phyloP scores from a whole-genome alignment of 1,140 invertebrate genomes.

The Scylla paramamosain region DNA sequence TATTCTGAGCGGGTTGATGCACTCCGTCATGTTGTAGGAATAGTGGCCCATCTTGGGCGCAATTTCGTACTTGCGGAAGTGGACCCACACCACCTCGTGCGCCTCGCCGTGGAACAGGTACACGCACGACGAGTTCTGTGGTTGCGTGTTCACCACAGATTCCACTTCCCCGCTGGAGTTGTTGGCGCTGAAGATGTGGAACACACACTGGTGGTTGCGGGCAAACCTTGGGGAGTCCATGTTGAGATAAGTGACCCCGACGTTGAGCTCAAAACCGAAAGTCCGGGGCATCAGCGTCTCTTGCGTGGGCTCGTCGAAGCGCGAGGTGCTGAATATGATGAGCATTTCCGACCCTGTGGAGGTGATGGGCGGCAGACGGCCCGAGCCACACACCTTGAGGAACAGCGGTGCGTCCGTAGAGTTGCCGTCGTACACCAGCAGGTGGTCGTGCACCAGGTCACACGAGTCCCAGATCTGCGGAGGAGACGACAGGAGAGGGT shows the following conservation, averaged over 20 bases:
- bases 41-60: conserved; percentile 78
- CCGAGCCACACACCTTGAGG: conserved; percentile 93
- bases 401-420: conserved; percentile 93
- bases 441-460: conserved; percentile 92
- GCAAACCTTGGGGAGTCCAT: conserved; percentile 80
- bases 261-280: conserved; percentile 93
- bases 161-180: conserved; percentile 88
- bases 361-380: conserved; percentile 89
- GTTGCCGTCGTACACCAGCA: conserved; percentile 94
- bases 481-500: not conserved
- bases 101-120: conserved; percentile 90
- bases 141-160: conserved; percentile 89
- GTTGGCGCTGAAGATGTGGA: conserved; percentile 89
- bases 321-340: conserved; percentile 94
- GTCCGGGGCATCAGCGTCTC: conserved; percentile 83
- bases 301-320: conserved; percentile 89
- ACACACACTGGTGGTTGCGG: conserved; percentile 91
- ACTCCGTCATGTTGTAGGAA: conserved; percentile 82
- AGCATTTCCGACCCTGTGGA: conserved; percentile 92
- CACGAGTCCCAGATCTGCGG: conserved; percentile 89
- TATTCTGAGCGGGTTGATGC: conserved; percentile 89
- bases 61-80: conserved; percentile 90
- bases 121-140: conserved; percentile 91
- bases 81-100: conserved; percentile 91
- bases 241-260: conserved; percentile 86